A percentile compares a stretch with the other conserved stretches of the same genome.
phyloP scores from a whole-genome alignment of 2,797 vertebrate species.

The Pristis pectinata region DNA sequence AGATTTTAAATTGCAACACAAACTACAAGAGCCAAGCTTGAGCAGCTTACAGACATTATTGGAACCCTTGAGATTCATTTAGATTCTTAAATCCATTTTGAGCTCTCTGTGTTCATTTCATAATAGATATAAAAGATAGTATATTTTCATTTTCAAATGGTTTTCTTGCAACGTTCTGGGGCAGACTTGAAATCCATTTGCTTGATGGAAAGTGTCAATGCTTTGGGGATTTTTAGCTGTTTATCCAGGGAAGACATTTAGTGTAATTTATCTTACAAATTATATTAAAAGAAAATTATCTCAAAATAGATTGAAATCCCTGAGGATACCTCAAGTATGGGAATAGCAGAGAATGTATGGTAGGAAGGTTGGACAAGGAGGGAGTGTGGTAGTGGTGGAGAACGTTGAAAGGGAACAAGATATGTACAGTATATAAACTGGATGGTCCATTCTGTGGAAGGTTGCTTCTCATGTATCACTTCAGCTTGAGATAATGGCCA shows the following conservation, averaged over 20 bases:
- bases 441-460: not conserved
- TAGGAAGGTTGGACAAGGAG: not conserved
- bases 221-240: not conserved
- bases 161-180: not conserved
- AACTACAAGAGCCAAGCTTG: not conserved
- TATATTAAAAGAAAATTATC: not conserved
- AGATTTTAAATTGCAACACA: conserved; percentile 27
- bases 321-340: not conserved
- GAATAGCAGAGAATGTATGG: not conserved
- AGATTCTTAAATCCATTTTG: conserved; percentile 27
- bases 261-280: not conserved
- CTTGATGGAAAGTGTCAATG: not conserved
- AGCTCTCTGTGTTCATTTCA: conserved; percentile 18
- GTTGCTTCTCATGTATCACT: not conserved
- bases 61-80: conserved; percentile 26
- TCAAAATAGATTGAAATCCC: not conserved
- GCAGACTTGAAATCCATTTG: not conserved
- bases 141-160: not conserved
- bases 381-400: not conserved
- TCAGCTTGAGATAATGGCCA: not conserved
- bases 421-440: no score
- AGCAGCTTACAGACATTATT: conserved; percentile 16
- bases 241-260: not conserved
- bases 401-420: no score
- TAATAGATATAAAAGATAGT: not conserved